phyloP scores from a whole-genome alignment of 2,797 vertebrate genomes.

The Nothura maculosa region DNA sequence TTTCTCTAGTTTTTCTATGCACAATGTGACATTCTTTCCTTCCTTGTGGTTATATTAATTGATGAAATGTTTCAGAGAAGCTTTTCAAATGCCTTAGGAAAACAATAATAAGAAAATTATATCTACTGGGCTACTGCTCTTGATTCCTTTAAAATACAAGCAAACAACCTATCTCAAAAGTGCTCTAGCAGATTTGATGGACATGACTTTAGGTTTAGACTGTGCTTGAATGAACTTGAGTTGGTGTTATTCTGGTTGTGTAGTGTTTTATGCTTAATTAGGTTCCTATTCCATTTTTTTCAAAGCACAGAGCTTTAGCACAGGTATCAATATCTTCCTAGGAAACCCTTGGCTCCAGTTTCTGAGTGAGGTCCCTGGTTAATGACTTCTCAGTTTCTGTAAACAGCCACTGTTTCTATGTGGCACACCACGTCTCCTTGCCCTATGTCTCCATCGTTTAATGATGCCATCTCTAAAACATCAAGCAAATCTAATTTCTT shows the following conservation, averaged over 20 bases:
- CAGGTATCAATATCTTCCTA: background rate
- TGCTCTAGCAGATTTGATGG: background rate
- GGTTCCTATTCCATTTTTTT: background rate
- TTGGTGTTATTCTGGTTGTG: background rate
- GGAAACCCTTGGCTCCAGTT: background rate
- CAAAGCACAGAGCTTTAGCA: background rate
- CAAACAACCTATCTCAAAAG: background rate
- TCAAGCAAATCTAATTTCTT: background rate
- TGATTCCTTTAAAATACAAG: background rate
- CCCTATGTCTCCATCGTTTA: background rate
- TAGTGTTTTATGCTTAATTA: background rate
- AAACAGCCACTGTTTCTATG: background rate
- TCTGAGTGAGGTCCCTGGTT: background rate
- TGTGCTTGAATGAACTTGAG: background rate
- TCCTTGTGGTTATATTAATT: background rate
- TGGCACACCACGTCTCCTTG: background rate
- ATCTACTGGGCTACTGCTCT: background rate
- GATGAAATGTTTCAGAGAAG: background rate
- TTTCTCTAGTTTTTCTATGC: background rate
- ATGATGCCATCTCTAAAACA: background rate
- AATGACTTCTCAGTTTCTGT: background rate
- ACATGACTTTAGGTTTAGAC: fast-evolving
- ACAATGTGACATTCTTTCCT: background rate
- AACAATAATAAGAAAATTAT: background rate
- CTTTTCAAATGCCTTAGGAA: background rate